A percentile compares a stretch with the other conserved stretches of the same genome.
These are phyloP conservation scores for Takifugu ocellatus DNA, from an alignment of 2,797 vertebrate genomes.

Conservation along the genomic window DNA sequence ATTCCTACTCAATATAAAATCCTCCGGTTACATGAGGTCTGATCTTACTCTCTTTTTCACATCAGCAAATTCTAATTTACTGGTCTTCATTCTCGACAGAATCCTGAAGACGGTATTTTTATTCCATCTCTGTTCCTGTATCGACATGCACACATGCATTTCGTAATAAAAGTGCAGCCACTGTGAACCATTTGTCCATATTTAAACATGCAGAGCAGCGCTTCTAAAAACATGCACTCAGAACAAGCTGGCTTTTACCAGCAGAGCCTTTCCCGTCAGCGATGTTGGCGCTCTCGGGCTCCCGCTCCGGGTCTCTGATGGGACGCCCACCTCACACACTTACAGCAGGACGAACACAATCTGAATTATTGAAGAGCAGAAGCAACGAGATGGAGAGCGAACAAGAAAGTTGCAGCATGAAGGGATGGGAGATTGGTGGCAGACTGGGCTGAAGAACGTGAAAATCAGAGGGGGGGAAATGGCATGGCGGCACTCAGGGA, in stretches of 20 bases:
- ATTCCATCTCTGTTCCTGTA: too few species aligned
- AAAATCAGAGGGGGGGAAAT: constrained; percentile 5
- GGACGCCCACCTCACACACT: constrained; percentile 32
- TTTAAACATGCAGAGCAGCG: constrained; percentile 30
- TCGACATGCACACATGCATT: too few species aligned
- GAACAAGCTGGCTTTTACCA: constrained; percentile 2
- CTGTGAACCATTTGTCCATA: constrained; percentile 14
- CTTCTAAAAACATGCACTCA: constrained; percentile 11
- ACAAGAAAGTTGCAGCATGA: constrained; percentile 27
- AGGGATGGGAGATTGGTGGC: constrained; percentile 14
- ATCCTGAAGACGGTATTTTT: too few species aligned
- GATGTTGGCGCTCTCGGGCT: constrained; percentile 26
- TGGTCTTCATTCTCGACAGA: too few species aligned
- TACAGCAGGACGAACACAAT: constrained; percentile 41
- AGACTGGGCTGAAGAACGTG: constrained; percentile 5
- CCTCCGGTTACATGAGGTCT: too few species aligned
- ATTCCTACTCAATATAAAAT: too few species aligned
- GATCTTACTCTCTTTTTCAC: too few species aligned
- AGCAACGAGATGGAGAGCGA: constrained; percentile 31
- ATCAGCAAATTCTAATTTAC: too few species aligned
- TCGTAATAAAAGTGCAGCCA: neutral
- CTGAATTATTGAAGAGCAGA: constrained; percentile 64
- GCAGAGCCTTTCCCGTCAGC: constrained; percentile 19
- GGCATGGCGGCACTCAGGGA: constrained; percentile 12
- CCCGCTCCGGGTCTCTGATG: constrained; percentile 23